Evolutionary conservation across 2,888 invertebrate species (phyloP), one percentile per base, ranked within the genome.

Genomic region (Lacanobia wlatinum): DNA sequence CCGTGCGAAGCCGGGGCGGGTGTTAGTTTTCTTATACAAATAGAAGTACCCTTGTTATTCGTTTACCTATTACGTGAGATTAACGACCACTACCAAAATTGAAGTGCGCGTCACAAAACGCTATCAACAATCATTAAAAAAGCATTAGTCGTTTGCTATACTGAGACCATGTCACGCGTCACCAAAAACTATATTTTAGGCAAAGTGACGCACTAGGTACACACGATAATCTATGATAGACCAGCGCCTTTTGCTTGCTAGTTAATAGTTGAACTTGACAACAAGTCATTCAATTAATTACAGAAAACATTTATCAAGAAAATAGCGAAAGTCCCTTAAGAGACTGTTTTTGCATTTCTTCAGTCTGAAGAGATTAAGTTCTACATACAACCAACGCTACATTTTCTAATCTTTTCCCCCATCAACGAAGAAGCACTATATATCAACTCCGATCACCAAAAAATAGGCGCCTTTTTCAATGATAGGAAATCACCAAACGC

Each of bases 121-220:
- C 59, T 55, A 78, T 38, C 23, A n/a, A 55, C 40, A n/a, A 48
- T 46, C 63, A 73, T 76, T 79, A 79, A 76, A 76, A 76, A 73
- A 55, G 23, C 80, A 76, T 76, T 72, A 76, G 73, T 50, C 53
- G 63, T 55, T 64, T 55, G 14, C 23, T 53, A 21, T 48, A 38
- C 12, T 38, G 12, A n/a, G n/a, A 58, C 28, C 28, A 28, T 3
- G 28, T 28, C 28, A 28, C 2, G n/a, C 52, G 34, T 21, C 21
- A 64, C 62, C 18, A 12, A 73, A 78, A 21, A 64, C 40, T 72
- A 60, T 72, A 43, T 43, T 53, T 64, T 38, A n/a, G 52, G n/a
- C 48, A 43, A 52, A 50, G 28, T 72, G 59, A 34, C 63, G 55
- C 14, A 48, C 38, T 53, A 8, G 21, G 16, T 18, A 16, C 53